phyloP scores from a whole-genome alignment of 1,140 invertebrate genomes.

The Anagrus nilaparvatae region DNA sequence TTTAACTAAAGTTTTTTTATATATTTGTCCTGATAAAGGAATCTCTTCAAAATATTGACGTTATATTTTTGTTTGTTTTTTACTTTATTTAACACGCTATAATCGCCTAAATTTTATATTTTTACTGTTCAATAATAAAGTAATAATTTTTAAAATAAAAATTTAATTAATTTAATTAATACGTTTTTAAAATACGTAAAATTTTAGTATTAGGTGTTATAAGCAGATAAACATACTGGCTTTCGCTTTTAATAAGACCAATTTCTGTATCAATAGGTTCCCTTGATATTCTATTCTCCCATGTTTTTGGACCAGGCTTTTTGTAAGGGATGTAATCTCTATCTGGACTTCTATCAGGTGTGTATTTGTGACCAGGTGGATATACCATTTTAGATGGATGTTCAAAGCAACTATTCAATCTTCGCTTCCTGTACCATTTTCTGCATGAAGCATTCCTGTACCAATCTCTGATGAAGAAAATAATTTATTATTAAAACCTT shows the following conservation, averaged over 20 bases:
- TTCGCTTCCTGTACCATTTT: constrained; percentile 71
- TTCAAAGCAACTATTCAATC: constrained; percentile 70
- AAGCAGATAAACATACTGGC: constrained; percentile 74
- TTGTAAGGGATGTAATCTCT: constrained; percentile 41
- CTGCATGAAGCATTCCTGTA: constrained; percentile 79
- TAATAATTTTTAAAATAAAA: constrained; percentile 3
- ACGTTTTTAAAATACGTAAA: too few relatives aligned
- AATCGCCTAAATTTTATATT: too few relatives aligned
- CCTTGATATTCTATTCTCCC: constrained; percentile 60
- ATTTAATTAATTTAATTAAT: too few relatives aligned
- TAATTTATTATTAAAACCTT: too few relatives aligned
- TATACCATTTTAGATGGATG: constrained; percentile 92
- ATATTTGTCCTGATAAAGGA: too few relatives aligned
- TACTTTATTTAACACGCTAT: too few relatives aligned
- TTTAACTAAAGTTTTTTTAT: too few relatives aligned
- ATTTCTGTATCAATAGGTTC: constrained; percentile 76
- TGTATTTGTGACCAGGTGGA: constrained; percentile 71
- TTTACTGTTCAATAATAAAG: too few relatives aligned
- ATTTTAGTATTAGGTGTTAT: too few relatives aligned
- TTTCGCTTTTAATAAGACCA: constrained; percentile 69
- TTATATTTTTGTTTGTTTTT: too few relatives aligned
- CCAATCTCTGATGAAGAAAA: constrained; percentile 58
- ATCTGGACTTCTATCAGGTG: constrained; percentile 58
- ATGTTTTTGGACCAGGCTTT: constrained; percentile 44
- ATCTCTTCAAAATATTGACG: too few relatives aligned